Base-by-base conservation (phyloP, 2,888 invertebrate species). In the Ceraclea dissimilis region DNA sequence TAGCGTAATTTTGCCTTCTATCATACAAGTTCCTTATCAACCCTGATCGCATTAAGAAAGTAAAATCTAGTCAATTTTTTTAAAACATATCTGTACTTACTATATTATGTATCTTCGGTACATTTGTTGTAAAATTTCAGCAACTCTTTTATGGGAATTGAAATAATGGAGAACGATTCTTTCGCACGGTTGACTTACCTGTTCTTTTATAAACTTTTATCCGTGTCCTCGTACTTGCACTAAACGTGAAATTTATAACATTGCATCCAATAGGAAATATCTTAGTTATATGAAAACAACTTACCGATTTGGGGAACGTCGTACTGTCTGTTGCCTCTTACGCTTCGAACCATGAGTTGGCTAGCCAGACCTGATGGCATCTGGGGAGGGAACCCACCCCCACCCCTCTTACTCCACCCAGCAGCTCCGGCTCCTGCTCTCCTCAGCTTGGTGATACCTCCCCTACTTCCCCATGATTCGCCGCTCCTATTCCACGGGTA, bases 231-330 rank as follows among this genome's bases (percentile, higher is more conserved):
- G 26, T 26, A 26, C 26, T 26, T 26, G 26, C 4, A n/a, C n/a
- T n/a, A n/a, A n/a, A 31, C 5, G 16, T 16, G 2, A 13, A 8
- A 39, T 39, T 31, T 31, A 13, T 39, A 16, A 13, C 5, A 39
- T 39, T 39, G 39, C 13, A 39, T n/a, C 13, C 39, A 16, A 8
- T 39, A 2, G 39, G 13, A 39, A 39, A n/a, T 8, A 4, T 8
- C 5, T 16, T 8, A 39, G 13, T 4, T 8, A 39, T n/a, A 39
- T 39, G 13, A 39, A 39, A 39, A 39, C 13, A 39, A 79, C 83
- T 82, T 68, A 90, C 90, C 90, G 69, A 90, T 90, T 78, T 89
- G 90, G 65, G 90, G 90, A 63, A 90, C 90, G 74, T 90, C 90
- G 73, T 90, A 90, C 67, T 85, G 84, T 66, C 87, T 79, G 69